These are phyloP conservation scores for Sceloporus undulatus DNA, from an alignment of 2,113 vertebrate species.

Conservation along the genomic window DNA sequence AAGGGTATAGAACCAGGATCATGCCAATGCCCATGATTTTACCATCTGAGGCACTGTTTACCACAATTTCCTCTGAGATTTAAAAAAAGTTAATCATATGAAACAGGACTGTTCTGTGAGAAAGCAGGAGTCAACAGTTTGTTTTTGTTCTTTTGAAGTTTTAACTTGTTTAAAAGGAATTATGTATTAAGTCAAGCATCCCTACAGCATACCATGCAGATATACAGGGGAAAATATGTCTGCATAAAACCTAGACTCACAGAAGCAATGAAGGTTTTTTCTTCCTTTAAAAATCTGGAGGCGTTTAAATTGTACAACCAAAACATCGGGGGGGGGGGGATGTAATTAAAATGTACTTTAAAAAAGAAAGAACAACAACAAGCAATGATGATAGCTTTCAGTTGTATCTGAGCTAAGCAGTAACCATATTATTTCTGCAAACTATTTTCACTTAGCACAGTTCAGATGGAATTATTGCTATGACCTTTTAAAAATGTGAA, in stretches of 20 bases:
- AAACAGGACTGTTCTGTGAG: background rate
- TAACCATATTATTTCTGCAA: conserved; percentile 76
- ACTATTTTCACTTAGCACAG: conserved; percentile 83
- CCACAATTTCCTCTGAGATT: background rate
- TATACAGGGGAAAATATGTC: conserved; percentile 58
- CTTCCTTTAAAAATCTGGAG: conserved; percentile 58
- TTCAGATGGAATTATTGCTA: conserved; percentile 81
- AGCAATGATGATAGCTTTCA: conserved; percentile 64
- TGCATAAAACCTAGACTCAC: conserved; percentile 16
- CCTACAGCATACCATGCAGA: conserved; percentile 42
- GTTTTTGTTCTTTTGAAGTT: background rate
- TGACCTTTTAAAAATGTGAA: conserved; percentile 84
- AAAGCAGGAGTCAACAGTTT: too few species aligned
- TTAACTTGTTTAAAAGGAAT: conserved; percentile 45
- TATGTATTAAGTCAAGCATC: conserved; percentile 23
- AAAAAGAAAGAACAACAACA: conserved; percentile 46
- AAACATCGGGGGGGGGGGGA: conserved; percentile 23
- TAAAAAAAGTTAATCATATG: background rate
- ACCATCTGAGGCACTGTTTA: background rate
- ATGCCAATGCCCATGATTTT: background rate
- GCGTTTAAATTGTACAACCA: conserved; percentile 37
- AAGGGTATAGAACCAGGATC: background rate
- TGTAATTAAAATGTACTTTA: conserved; percentile 72
- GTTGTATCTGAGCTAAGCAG: conserved; percentile 71
- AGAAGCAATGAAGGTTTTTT: conserved; percentile 44